A percentile compares a stretch with the other conserved stretches of the same genome.
These are phyloP conservation scores for Mylabris sibirica DNA, from an alignment of 2,888 invertebrate genomes.

Conservation along the genomic window DNA sequence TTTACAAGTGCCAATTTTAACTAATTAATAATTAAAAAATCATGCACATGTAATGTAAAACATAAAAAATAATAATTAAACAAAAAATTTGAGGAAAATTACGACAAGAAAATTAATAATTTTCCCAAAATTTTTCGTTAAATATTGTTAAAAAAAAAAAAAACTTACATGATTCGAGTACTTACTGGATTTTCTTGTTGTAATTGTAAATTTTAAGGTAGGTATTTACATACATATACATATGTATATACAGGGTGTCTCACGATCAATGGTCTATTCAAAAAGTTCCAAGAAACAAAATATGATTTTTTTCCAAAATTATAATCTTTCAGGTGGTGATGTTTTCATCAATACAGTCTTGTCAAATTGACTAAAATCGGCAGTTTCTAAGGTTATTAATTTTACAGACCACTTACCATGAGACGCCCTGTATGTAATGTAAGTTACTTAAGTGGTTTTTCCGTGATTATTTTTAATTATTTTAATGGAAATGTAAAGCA, in stretches of 20 bases:
- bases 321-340: too few relatives aligned
- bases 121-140: not conserved
- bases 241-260: slow-evolving; percentile 9
- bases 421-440: not conserved
- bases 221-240: slow-evolving; percentile 18
- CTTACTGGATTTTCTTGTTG: slow-evolving; percentile 33
- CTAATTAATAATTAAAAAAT: slow-evolving; percentile 18
- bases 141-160: too few relatives aligned
- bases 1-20: slow-evolving; percentile 50
- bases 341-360: too few relatives aligned
- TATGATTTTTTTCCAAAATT: too few relatives aligned
- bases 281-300: too few relatives aligned
- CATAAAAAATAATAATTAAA: slow-evolving; percentile 36
- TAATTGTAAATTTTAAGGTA: slow-evolving; percentile 23
- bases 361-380: too few relatives aligned
- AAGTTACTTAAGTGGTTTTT: slow-evolving; percentile 29
- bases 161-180: slow-evolving; percentile 22
- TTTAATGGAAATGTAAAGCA: slow-evolving; percentile 6
- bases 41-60: slow-evolving; percentile 27
- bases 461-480: not conserved
- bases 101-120: slow-evolving; percentile 32
- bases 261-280: too few relatives aligned
- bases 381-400: too few relatives aligned
- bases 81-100: slow-evolving; percentile 15
- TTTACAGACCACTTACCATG: too few relatives aligned